These are phyloP conservation scores for Drosophila parthenogenetica DNA, from an alignment of 2,888 invertebrate genomes.

Conservation along the genomic window DNA sequence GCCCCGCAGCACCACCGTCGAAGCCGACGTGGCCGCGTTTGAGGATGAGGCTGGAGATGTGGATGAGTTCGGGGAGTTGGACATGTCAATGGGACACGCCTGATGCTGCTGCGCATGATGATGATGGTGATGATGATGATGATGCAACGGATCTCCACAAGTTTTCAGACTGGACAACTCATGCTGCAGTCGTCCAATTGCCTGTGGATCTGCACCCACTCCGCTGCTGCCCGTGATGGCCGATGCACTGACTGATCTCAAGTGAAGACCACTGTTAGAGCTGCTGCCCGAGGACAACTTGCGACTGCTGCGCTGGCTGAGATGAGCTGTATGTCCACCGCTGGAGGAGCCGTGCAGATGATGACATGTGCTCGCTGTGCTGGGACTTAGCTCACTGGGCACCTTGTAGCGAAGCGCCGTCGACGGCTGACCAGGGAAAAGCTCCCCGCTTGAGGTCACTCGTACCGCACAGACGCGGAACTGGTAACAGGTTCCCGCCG, in stretches of 20 bases:
- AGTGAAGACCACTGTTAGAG: slow-evolving; percentile 59
- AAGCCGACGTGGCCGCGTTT: slow-evolving; percentile 32
- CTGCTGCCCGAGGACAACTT: slow-evolving; percentile 66
- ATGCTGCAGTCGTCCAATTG: slow-evolving; percentile 66
- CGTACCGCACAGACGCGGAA: slow-evolving; percentile 93
- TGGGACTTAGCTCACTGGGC: slow-evolving; percentile 77
- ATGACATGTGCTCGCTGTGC: slow-evolving; percentile 54
- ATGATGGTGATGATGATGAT: slow-evolving; percentile 83
- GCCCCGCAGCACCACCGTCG: slow-evolving; percentile 57
- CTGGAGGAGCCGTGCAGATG: slow-evolving; percentile 66
- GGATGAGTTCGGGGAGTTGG: background rate
- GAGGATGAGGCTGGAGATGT: background rate
- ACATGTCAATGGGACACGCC: slow-evolving; percentile 37
- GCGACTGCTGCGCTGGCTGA: slow-evolving; percentile 80
- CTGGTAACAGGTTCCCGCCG: slow-evolving; percentile 90
- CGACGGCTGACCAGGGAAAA: slow-evolving; percentile 89
- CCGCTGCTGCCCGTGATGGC: slow-evolving; percentile 77
- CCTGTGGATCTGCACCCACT: slow-evolving; percentile 60
- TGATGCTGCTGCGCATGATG: slow-evolving; percentile 70
- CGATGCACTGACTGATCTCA: slow-evolving; percentile 83
- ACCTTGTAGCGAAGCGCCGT: slow-evolving; percentile 86
- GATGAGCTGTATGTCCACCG: slow-evolving; percentile 1
- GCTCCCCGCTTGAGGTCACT: slow-evolving; percentile 86
- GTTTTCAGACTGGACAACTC: slow-evolving; percentile 82
- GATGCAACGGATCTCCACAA: slow-evolving; percentile 82